Evolutionary conservation across 2,888 invertebrate species (phyloP).

Genomic region (Amaurobius ferox): DNA sequence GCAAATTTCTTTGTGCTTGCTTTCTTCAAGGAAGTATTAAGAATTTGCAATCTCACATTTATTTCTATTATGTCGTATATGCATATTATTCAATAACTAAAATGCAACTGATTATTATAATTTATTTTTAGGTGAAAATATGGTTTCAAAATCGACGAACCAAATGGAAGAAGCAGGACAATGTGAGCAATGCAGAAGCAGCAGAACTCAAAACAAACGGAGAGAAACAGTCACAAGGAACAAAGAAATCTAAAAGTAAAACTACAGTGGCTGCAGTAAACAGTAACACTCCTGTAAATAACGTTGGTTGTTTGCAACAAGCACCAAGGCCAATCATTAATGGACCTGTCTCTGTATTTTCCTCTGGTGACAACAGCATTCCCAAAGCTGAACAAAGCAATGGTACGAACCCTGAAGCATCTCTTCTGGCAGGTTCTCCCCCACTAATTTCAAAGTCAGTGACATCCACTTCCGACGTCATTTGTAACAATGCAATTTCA

Average conservation of each 20-base stretch:
- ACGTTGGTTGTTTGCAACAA: constrained; percentile 19
- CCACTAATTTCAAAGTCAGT: constrained; percentile 22
- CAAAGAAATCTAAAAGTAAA: constrained; percentile 48
- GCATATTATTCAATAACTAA: too few species aligned
- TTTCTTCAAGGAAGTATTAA: too few species aligned
- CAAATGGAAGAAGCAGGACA: constrained; percentile 94
- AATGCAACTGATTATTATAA: neutral
- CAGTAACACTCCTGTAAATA: neutral
- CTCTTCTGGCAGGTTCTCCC: constrained; percentile 17
- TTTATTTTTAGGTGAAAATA: constrained; percentile 86
- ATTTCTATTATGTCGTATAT: too few species aligned
- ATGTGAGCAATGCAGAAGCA: constrained; percentile 91
- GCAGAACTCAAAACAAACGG: constrained; percentile 81
- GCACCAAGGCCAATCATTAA: constrained; percentile 35
- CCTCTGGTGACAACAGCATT: neutral
- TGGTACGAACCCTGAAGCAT: constrained; percentile 13
- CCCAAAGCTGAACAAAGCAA: constrained; percentile 25
- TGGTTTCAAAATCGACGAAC: constrained; percentile 93
- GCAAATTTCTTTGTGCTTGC: too few species aligned
- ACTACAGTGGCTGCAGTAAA: constrained; percentile 18
- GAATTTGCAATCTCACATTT: too few species aligned
- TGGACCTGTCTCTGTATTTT: constrained; percentile 15
- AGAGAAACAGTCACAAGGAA: constrained; percentile 42
- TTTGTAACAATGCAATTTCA: constrained; percentile 50
- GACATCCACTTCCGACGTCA: constrained; percentile 21